Conservation (phyloP, 2,888 invertebrate genomes). For the Brenthis ino region DNA sequence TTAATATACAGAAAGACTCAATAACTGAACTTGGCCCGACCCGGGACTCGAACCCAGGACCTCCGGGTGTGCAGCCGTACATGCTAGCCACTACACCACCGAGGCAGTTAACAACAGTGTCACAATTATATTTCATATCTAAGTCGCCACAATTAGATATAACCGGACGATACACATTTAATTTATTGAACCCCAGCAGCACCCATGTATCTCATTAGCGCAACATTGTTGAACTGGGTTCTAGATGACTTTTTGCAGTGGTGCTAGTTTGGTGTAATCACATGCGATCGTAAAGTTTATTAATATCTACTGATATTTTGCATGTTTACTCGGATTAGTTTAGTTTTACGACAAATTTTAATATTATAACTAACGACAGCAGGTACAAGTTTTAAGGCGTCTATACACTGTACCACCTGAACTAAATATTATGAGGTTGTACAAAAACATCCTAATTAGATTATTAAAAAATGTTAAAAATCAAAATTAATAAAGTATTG, state of each 20-base stretch:
- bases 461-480: too few relatives aligned
- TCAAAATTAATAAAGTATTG: background rate
- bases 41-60: too few relatives aligned
- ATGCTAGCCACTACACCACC: too few relatives aligned
- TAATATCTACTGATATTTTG: background rate
- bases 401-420: background rate
- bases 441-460: too few relatives aligned
- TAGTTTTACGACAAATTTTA: too few relatives aligned
- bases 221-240: conserved; percentile 13
- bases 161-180: conserved; percentile 11
- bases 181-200: conserved; percentile 22
- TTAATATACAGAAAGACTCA: too few relatives aligned
- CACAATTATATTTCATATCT: background rate
- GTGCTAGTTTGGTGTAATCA: background rate
- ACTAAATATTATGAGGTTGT: background rate
- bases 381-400: too few relatives aligned
- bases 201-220: conserved; percentile 18
- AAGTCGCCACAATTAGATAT: background rate
- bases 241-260: conserved; percentile 10
- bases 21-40: too few relatives aligned
- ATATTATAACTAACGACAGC: too few relatives aligned
- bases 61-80: too few relatives aligned
- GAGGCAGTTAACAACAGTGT: too few relatives aligned
- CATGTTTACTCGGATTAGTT: background rate
- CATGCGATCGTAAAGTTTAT: conserved; percentile 2